These are phyloP conservation scores for Synaphobranchus kaupii DNA, from an alignment of 2,797 vertebrate species.

Conservation along the genomic window DNA sequence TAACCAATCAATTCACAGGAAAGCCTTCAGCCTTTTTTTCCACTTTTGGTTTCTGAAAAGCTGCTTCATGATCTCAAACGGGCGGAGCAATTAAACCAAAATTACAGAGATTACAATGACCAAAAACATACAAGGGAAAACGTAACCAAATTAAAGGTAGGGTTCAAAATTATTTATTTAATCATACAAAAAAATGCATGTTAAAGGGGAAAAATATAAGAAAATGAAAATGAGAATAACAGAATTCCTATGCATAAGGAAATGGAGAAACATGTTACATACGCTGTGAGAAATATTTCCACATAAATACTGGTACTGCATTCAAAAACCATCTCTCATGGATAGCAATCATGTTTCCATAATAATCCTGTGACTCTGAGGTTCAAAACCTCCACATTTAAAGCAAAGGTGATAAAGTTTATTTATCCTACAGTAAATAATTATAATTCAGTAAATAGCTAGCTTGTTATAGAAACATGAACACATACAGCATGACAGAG, in stretches of 20 bases:
- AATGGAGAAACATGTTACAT: constrained; percentile 21
- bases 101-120: background rate
- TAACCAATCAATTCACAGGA: background rate
- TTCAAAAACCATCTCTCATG: constrained; percentile 48
- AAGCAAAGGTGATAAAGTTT: background rate
- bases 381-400: constrained; percentile 8
- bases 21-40: background rate
- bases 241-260: constrained; percentile 33
- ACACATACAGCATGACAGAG: background rate
- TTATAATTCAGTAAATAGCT: background rate
- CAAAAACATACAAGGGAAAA: constrained; percentile 3
- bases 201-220: constrained; percentile 40
- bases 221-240: constrained; percentile 38
- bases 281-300: constrained; percentile 36
- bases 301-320: constrained; percentile 45
- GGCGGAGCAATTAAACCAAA: background rate
- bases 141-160: constrained; percentile 19
- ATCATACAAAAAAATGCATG: constrained; percentile 60
- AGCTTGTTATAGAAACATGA: background rate
- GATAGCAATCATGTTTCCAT: constrained; percentile 24
- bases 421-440: background rate
- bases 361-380: constrained; percentile 18
- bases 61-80: background rate
- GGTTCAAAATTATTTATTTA: constrained; percentile 58
- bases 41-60: background rate